A percentile compares a stretch with the other conserved stretches of the same genome.
Conservation (phyloP, 2,888 invertebrate genomes). For the Aricia artaxerxes region DNA sequence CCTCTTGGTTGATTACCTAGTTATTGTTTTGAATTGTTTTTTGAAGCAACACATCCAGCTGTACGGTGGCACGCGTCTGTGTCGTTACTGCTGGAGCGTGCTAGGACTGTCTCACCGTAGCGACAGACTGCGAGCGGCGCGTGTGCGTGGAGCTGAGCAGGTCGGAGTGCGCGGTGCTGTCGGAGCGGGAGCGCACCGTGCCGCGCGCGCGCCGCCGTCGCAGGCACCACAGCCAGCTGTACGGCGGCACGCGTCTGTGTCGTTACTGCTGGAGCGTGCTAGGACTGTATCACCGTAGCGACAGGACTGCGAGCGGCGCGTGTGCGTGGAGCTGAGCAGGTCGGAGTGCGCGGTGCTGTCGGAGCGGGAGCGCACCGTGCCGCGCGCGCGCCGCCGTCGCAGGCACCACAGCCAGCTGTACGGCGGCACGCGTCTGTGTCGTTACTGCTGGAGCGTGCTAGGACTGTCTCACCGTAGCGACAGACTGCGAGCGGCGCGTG, state of each 20-base stretch:
- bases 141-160: slow-evolving; percentile 76
- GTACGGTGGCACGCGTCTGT: slow-evolving; percentile 51
- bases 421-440: slow-evolving; percentile 77
- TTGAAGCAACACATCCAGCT: too few relatives aligned
- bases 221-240: slow-evolving; percentile 82
- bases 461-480: slow-evolving; percentile 57
- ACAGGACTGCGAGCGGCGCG: slow-evolving; percentile 67
- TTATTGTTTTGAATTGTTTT: too few relatives aligned
- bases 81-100: not conserved
- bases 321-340: slow-evolving; percentile 75
- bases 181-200: slow-evolving; percentile 69
- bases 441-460: not conserved
- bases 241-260: slow-evolving; percentile 80
- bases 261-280: not conserved
- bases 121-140: slow-evolving; percentile 67
- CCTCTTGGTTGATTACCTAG: too few relatives aligned
- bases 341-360: slow-evolving; percentile 78
- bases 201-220: slow-evolving; percentile 60
- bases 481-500: slow-evolving; percentile 65
- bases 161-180: slow-evolving; percentile 77
- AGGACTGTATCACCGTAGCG: slow-evolving; percentile 55
- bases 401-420: slow-evolving; percentile 83
- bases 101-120: slow-evolving; percentile 52
- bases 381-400: slow-evolving; percentile 59
- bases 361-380: slow-evolving; percentile 69